These are phyloP conservation scores for Pagrus major DNA, from an alignment of 2,113 vertebrate genomes.

Conservation along the genomic window DNA sequence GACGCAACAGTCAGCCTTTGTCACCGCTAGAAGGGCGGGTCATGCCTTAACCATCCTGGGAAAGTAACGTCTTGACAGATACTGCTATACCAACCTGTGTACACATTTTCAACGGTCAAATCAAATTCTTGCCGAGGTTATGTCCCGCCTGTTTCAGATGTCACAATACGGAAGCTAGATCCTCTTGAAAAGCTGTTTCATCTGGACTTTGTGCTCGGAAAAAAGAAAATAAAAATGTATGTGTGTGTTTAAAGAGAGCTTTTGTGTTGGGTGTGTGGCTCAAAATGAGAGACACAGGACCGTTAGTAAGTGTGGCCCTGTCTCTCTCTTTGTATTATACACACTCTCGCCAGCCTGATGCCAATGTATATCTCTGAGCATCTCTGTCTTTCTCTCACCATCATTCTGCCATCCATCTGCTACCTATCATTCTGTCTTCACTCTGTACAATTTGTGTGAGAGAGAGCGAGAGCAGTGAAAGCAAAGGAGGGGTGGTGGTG, in stretches of 20 bases:
- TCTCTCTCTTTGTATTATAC: not conserved
- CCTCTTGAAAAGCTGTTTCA: too few species aligned
- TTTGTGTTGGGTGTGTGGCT: slow-evolving; percentile 45
- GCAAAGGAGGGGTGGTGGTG: slow-evolving; percentile 25
- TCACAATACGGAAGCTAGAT: too few species aligned
- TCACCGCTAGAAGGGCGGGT: too few species aligned
- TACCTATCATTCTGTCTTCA: slow-evolving; percentile 32
- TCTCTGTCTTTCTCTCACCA: slow-evolving; percentile 20
- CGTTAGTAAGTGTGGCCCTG: not conserved
- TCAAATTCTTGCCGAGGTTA: too few species aligned
- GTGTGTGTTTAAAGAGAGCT: not conserved
- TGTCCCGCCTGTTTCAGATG: too few species aligned
- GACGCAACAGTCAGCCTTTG: too few species aligned
- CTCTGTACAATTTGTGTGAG: slow-evolving; percentile 4
- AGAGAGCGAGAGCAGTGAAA: slow-evolving; percentile 9
- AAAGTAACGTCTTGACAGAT: too few species aligned
- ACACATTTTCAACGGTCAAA: too few species aligned
- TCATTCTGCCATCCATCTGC: slow-evolving; percentile 19
- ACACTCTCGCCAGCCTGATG: not conserved
- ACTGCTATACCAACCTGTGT: too few species aligned
- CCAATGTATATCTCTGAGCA: slow-evolving; percentile 17
- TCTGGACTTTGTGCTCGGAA: not conserved
- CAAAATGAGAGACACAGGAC: slow-evolving; percentile 55
- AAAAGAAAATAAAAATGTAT: not conserved
- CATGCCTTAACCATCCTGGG: too few species aligned